Conservation (phyloP, 2,797 vertebrate genomes). For the Stomatorhinus walkeri region DNA sequence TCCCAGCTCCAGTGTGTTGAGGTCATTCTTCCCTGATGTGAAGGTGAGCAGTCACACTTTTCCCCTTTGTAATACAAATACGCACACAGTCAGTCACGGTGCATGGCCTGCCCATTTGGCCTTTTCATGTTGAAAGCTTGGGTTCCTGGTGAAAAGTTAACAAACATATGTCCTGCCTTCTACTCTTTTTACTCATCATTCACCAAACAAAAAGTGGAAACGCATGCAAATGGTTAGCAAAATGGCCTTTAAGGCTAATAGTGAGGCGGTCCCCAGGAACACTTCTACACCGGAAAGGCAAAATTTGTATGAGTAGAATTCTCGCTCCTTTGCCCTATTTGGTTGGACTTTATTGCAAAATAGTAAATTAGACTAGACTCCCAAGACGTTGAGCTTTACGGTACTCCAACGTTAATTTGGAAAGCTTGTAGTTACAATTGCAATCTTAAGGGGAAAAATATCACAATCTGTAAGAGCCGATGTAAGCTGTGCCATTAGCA, state of each 20-base stretch:
- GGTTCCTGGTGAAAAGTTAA: neutral
- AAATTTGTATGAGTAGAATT: neutral
- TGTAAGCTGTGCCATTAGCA: neutral
- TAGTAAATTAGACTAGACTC: neutral
- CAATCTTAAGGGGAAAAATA: neutral
- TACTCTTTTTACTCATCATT: neutral
- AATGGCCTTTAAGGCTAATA: neutral
- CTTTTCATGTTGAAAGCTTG: neutral
- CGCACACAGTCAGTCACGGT: neutral
- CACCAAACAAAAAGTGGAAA: neutral
- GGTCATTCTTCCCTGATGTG: constrained; percentile 76
- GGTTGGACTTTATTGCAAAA: neutral
- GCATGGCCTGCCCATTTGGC: neutral
- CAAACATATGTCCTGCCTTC: neutral
- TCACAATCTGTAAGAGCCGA: neutral
- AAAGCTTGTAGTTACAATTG: neutral
- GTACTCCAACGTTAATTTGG: neutral
- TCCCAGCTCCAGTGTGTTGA: constrained; percentile 76
- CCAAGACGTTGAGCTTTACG: neutral
- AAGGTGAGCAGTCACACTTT: constrained; percentile 59
- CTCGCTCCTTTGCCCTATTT: neutral
- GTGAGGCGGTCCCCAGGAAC: neutral
- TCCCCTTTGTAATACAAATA: neutral
- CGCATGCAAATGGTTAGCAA: neutral
- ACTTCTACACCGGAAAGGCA: neutral